Evolutionary conservation across 2,888 invertebrate species (phyloP), one percentile per base, ranked within the genome.

Genomic region (Pyrrhia umbra): DNA sequence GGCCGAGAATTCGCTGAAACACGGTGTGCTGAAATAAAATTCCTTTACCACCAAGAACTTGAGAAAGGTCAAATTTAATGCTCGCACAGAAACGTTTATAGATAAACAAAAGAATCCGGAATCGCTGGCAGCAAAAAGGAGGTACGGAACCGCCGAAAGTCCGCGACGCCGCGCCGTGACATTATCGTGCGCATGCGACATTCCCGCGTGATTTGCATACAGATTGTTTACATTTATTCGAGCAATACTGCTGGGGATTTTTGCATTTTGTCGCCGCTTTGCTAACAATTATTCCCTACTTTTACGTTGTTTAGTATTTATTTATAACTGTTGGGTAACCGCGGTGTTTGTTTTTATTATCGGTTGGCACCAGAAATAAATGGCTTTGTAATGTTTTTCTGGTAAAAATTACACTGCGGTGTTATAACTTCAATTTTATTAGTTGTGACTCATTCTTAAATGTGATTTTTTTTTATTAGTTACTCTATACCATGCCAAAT

Each of bases 141-240:
- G 40, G 60, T 66, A 42, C 68, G 73, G 77, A 77, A 73, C 76
- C 75, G 64, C 70, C 27, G 56, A 77, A 79, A 77, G 51, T 46
- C 47, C 60, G 51, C 68, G 42, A 67, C 56, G 66, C 59, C 50
- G 55, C 63, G 52, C 77, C 78, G 83, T 82, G 86, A 85, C 85
- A 82, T 84, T 87, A 90, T 87, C 86, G 79, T 81, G 83, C 85
- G 84, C 84, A 75, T 79, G 83, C 84, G 85, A 86, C 84, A 81
- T 83, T 73, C 74, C 77, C 80, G 72, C 82, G 85, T 86, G 86
- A 90, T 91, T 91, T 87, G 88, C 91, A 91, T 91, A 87, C 86
- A 89, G 87, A 90, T 90, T 87, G 88, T 88, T 86, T 83, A 86
- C 88, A 88, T 87, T 84, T 85, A 82, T 79, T 76, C 76, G 61